Base-by-base conservation (phyloP, 2,888 invertebrate genomes). In the Cylloceria caligata region DNA sequence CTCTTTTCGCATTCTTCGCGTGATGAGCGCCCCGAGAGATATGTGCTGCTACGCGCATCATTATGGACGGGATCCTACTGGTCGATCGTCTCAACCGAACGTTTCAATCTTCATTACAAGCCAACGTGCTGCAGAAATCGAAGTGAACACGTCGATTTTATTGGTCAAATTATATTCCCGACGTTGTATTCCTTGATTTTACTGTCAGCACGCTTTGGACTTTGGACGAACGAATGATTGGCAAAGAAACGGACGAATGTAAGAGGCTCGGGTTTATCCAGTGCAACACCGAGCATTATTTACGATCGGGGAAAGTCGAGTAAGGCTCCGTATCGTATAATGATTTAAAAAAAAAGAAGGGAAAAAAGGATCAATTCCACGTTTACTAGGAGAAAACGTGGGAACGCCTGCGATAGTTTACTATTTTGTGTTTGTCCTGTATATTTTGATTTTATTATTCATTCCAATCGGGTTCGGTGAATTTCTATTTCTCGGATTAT, bases 51-150 rank as follows among this genome's bases (percentile, higher is more conserved):
- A 21, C 49, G 49, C 55, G 68, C 72, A 45, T 72, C 81, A 74
- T 78, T 68, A 72, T 80, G 69, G 55, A 74, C 47, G 45, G 47
- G 64, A 55, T 57, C 64, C 73, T 27, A 27, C 55, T 39, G 57
- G 62, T 64, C 55, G 60, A 47, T 34, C 78, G 57, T 21, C 74
- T 55, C 27, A 36, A 36, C 6, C 30, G 72, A 88, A 89, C 86
- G 86, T 88, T 89, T 89, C 88, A 88, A 88, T 88, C 89, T 88
- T 87, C 87, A 85, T 87, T 89, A 88, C 80, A 84, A 73, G 55
- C 36, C 19, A 36, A 47, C 19, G 49, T 5, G 19, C 42, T n/a
- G 30, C 47, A 24, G 27, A 30, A 3, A 21, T 21, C 21, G 6
- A 21, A 6, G 49, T n/a, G n/a, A n/a, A n/a, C n/a, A n/a, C 49